These are phyloP conservation scores for Acanthurus lineatus DNA, from an alignment of 2,797 vertebrate genomes.

Conservation along the genomic window DNA sequence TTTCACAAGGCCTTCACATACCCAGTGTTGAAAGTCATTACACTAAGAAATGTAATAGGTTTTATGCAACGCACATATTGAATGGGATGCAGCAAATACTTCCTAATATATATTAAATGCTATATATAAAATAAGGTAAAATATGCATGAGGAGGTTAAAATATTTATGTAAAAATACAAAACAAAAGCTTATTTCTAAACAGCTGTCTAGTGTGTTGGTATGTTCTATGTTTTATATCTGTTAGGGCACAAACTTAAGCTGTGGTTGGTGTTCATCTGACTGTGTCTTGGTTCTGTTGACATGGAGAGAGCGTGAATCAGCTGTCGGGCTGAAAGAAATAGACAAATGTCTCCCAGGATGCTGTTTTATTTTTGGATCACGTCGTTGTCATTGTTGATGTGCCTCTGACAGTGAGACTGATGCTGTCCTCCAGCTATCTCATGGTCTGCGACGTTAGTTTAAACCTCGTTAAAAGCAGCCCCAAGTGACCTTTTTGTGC, in stretches of 20 bases:
- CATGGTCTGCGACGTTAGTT: conserved; percentile 36
- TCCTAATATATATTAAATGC: neutral
- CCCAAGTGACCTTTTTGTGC: conserved; percentile 28
- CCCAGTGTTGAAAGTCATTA: neutral
- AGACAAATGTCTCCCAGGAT: conserved; percentile 76
- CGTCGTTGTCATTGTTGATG: conserved; percentile 72
- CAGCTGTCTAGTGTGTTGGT: neutral
- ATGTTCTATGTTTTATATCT: neutral
- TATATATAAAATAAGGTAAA: neutral
- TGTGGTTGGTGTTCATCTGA: conserved; percentile 33
- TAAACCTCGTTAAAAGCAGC: conserved; percentile 38
- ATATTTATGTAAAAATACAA: neutral
- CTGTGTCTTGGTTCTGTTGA: conserved; percentile 44
- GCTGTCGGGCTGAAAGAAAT: conserved; percentile 66
- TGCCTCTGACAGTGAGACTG: conserved; percentile 75
- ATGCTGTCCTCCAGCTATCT: conserved; percentile 66
- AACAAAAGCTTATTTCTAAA: neutral
- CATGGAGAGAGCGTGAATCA: conserved; percentile 68
- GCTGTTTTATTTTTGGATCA: conserved; percentile 81
- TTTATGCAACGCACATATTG: conserved; percentile 6
- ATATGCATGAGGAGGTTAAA: neutral
- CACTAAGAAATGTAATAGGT: neutral
- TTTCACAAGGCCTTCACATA: conserved; percentile 13
- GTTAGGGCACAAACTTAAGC: neutral
- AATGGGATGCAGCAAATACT: neutral